phyloP scores from a whole-genome alignment of 2,888 invertebrate species.

The Chironomus tentans region DNA sequence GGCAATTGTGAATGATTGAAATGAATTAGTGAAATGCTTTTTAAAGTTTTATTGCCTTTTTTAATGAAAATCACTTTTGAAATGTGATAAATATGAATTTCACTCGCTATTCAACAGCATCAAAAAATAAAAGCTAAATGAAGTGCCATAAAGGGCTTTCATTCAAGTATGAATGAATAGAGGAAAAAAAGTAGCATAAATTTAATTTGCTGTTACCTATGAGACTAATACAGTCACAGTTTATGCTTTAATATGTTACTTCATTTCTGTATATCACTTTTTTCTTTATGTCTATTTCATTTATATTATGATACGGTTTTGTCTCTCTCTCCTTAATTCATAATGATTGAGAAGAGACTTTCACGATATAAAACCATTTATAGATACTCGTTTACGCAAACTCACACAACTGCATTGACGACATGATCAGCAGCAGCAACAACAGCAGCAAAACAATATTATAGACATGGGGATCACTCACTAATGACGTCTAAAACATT shows the following conservation, averaged over 20 bases:
- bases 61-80: background rate
- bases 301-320: background rate
- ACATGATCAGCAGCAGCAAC: too few relatives aligned
- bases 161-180: background rate
- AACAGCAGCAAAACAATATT: too few relatives aligned
- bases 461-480: too few relatives aligned
- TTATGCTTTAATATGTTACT: constrained; percentile 11
- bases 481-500: too few relatives aligned
- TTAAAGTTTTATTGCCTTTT: background rate
- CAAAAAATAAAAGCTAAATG: background rate
- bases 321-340: background rate
- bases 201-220: background rate
- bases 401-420: background rate
- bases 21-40: background rate
- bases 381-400: constrained; percentile 8
- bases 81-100: background rate
- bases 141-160: constrained; percentile 17
- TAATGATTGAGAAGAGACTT: constrained; percentile 5
- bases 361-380: constrained; percentile 11
- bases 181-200: background rate
- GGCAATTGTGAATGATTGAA: background rate
- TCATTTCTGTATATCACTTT: background rate
- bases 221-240: background rate
- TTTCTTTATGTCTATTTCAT: background rate
- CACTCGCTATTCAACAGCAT: background rate